phyloP scores from a whole-genome alignment of 1,140 invertebrate species.

The Trichonephila clavipes region DNA sequence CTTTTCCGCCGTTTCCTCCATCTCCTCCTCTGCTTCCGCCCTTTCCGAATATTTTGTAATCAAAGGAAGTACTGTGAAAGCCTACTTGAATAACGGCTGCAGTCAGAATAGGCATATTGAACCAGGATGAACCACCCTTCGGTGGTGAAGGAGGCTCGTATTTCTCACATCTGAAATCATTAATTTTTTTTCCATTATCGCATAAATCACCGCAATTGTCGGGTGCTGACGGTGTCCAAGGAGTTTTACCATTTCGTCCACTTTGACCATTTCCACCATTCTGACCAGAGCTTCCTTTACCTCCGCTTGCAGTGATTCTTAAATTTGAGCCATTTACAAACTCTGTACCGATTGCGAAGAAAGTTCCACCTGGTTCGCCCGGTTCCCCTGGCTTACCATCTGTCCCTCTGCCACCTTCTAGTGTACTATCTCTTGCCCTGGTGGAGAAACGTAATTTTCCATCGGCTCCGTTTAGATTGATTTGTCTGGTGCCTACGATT shows the following conservation, averaged over 20 bases:
- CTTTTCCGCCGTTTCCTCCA: constrained; percentile 50
- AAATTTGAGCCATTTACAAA: background rate
- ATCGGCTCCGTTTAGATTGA: background rate
- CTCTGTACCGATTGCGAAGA: background rate
- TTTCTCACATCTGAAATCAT: background rate
- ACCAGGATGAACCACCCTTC: background rate
- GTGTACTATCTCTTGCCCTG: background rate
- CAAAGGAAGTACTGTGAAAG: background rate
- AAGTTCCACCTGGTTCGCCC: background rate
- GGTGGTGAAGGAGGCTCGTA: no score
- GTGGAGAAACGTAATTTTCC: background rate
- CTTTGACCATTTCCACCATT: constrained; percentile 1
- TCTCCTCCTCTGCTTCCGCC: background rate
- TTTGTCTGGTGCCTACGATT: background rate
- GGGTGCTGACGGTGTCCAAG: background rate
- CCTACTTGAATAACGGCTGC: no score
- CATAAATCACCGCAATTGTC: background rate
- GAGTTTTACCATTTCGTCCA: background rate
- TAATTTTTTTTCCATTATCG: background rate
- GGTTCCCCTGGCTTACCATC: constrained; percentile 31
- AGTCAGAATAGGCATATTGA: background rate
- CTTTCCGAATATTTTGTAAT: background rate
- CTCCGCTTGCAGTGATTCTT: background rate
- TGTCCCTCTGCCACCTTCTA: background rate
- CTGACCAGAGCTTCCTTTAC: background rate